Percentiles rank a stretch among this genome's conserved stretches.
These are phyloP conservation scores for Limnephilus auricula DNA, from an alignment of 2,888 invertebrate genomes.

Conservation along the genomic window DNA sequence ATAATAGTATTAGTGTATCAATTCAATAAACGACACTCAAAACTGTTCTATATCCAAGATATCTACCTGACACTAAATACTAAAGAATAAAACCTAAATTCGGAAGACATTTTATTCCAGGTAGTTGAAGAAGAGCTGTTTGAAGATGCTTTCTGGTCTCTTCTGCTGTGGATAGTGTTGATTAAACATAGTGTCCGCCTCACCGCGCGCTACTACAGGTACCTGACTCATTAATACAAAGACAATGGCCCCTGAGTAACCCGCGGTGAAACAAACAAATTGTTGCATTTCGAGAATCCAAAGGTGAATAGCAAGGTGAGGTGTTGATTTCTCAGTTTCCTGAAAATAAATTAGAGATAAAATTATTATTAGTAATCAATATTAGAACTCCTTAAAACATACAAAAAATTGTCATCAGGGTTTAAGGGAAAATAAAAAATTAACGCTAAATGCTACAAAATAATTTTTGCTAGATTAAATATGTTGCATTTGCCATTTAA, in stretches of 20 bases:
- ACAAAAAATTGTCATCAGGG: background rate
- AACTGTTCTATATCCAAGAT: too few relatives aligned
- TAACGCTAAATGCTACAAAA: background rate
- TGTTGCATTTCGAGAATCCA: background rate
- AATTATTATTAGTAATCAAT: background rate
- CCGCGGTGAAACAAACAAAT: constrained; percentile 77
- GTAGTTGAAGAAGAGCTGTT: background rate
- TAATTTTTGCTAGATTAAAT: background rate
- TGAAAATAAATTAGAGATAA: background rate
- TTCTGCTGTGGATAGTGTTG: background rate
- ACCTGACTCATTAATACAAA: constrained; percentile 91
- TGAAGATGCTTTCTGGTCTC: background rate
- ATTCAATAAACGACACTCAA: too few relatives aligned
- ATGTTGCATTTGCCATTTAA: background rate
- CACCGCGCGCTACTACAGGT: constrained; percentile 99
- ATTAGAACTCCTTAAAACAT: background rate
- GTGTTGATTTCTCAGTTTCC: background rate
- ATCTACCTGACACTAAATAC: too few relatives aligned
- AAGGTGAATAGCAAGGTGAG: background rate
- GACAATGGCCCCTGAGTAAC: constrained; percentile 94
- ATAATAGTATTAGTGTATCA: too few relatives aligned
- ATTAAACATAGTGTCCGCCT: constrained; percentile 73
- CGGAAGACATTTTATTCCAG: background rate
- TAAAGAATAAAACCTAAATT: background rate
- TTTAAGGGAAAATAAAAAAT: background rate